Conservation (phyloP, 2,113 vertebrate genomes). For the Geococcyx californianus region DNA sequence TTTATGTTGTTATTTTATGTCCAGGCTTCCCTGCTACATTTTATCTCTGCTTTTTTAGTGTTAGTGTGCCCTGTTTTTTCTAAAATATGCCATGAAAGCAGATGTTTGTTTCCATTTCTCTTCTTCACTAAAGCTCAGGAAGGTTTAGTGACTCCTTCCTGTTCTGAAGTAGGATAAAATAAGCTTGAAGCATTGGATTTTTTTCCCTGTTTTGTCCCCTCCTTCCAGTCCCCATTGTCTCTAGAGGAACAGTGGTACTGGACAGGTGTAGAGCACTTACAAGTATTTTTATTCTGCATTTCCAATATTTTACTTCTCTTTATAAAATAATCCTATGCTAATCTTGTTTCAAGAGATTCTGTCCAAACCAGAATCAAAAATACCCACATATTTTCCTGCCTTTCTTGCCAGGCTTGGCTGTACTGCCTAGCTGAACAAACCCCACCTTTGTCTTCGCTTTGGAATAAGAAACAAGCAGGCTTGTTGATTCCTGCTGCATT, state of each 20-base stretch:
- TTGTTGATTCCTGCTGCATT: conserved; percentile 44
- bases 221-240: neutral
- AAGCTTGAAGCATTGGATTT: neutral
- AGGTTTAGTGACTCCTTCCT: neutral
- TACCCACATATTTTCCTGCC: neutral
- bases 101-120: neutral
- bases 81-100: neutral
- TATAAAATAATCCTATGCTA: neutral
- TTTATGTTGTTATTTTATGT: neutral
- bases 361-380: neutral
- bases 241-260: neutral
- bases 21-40: neutral
- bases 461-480: conserved; percentile 24
- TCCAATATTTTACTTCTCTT: neutral
- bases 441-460: neutral
- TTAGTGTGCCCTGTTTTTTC: neutral
- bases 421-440: conserved; percentile 22
- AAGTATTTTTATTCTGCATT: neutral
- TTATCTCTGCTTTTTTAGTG: neutral
- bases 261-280: neutral
- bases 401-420: neutral
- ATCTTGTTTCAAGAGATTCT: neutral
- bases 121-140: neutral
- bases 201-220: neutral
- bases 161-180: neutral